A percentile compares a stretch with the other conserved stretches of the same genome.
phyloP scores from a whole-genome alignment of 2,888 invertebrate species.

The Leptinotarsa rubiginosa region DNA sequence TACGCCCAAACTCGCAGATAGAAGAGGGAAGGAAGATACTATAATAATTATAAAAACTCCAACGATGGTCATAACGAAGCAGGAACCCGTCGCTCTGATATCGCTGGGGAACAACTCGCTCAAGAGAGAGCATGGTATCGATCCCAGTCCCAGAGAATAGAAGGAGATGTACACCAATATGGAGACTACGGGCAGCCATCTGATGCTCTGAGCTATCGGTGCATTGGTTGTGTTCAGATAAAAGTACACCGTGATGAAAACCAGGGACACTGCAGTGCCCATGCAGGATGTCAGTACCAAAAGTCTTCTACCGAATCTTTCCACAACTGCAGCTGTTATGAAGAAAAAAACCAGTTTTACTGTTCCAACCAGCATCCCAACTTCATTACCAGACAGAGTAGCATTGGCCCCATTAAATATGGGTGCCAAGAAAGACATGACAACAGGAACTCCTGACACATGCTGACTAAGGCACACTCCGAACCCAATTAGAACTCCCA shows the following conservation, averaged over 20 bases:
- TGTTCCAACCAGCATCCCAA: not conserved
- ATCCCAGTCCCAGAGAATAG: not conserved
- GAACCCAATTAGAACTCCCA: not conserved
- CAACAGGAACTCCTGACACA: not conserved
- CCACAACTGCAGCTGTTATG: not conserved
- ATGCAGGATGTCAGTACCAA: conserved; percentile 65
- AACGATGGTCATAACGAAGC: not conserved
- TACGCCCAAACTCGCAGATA: not conserved
- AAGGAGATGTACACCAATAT: not conserved
- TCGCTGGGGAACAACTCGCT: not conserved
- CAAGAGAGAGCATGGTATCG: not conserved
- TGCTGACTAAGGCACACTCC: not conserved
- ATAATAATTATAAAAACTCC: not conserved
- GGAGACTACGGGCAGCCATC: not conserved
- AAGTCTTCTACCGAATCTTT: conserved; percentile 66
- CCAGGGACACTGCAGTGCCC: not conserved
- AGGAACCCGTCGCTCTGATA: not conserved
- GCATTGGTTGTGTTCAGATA: not conserved
- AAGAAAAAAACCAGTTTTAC: not conserved
- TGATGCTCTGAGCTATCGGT: not conserved
- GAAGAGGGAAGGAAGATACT: not conserved
- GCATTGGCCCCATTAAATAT: conserved; percentile 28
- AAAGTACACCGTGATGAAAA: not conserved
- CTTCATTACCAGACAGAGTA: conserved; percentile 15
- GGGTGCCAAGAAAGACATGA: not conserved